Conservation (phyloP, 1,140 invertebrate species). For the Sitophilus oryzae region DNA sequence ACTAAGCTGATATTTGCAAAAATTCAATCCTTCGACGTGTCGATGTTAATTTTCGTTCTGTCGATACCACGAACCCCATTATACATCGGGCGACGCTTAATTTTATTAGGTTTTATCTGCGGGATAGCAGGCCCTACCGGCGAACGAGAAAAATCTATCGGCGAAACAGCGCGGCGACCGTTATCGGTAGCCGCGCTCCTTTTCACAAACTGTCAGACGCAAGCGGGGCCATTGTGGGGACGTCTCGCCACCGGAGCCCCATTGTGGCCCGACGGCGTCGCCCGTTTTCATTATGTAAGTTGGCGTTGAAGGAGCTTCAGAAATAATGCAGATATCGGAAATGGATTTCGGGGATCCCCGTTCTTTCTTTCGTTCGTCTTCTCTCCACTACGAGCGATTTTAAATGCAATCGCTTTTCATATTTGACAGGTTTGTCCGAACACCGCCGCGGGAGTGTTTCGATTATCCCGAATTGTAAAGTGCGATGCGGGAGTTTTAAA, state of each 20-base stretch:
- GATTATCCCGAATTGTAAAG: too few relatives aligned
- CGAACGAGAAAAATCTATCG: not conserved
- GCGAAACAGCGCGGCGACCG: not conserved
- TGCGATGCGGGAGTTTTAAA: too few relatives aligned
- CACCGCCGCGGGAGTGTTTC: too few relatives aligned
- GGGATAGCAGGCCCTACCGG: too few relatives aligned
- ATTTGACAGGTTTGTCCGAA: too few relatives aligned
- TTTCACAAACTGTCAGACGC: not conserved
- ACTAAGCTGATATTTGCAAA: too few relatives aligned
- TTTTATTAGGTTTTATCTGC: too few relatives aligned
- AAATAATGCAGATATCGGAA: not conserved
- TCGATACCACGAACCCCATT: too few relatives aligned
- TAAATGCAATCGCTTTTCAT: not conserved
- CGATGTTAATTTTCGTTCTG: too few relatives aligned
- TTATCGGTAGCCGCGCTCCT: not conserved
- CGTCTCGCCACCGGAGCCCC: not conserved
- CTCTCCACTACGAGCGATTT: not conserved
- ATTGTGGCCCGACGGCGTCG: not conserved
- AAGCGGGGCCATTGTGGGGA: not conserved
- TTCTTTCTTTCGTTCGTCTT: not conserved
- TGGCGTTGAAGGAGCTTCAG: not conserved
- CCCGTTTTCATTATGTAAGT: not conserved
- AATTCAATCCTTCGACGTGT: too few relatives aligned
- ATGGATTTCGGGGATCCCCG: not conserved
- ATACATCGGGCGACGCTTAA: too few relatives aligned